These are phyloP conservation scores for Ophraella communa DNA, from an alignment of 2,888 invertebrate genomes.

Conservation along the genomic window DNA sequence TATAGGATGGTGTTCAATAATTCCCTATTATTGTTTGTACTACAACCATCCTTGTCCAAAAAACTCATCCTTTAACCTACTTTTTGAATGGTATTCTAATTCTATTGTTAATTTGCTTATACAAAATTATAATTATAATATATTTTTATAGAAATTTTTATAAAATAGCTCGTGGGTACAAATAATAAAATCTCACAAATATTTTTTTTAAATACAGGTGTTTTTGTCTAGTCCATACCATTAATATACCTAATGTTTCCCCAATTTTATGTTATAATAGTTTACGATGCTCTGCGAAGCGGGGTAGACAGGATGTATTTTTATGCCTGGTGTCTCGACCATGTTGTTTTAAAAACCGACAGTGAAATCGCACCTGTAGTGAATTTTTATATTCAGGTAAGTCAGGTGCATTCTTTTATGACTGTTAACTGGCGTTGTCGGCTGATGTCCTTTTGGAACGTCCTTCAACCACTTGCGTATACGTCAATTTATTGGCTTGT, in stretches of 20 bases:
- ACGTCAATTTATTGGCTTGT: background rate
- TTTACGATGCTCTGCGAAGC: background rate
- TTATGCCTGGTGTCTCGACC: conserved; percentile 19
- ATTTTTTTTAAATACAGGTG: too few species aligned
- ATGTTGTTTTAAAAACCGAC: conserved; percentile 26
- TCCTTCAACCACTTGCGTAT: conserved; percentile 17
- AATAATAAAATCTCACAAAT: too few species aligned
- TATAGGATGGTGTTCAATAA: too few species aligned
- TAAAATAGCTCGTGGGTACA: too few species aligned
- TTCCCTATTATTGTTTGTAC: too few species aligned
- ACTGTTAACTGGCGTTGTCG: conserved; percentile 4
- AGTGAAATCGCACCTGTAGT: conserved; percentile 28
- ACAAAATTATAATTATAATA: too few species aligned
- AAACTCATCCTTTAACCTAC: too few species aligned
- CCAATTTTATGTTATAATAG: conserved; percentile 3
- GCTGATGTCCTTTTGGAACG: conserved; percentile 20
- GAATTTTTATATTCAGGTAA: conserved; percentile 31
- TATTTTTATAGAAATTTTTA: too few species aligned
- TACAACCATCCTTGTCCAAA: too few species aligned
- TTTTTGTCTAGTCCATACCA: background rate
- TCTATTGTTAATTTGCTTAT: too few species aligned
- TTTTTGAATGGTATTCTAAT: too few species aligned
- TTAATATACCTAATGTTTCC: background rate
- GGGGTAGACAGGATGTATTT: conserved; percentile 28
- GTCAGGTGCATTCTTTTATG: conserved; percentile 30